phyloP scores from a whole-genome alignment of 2,113 vertebrate species.

The Oreocharis arfaki region DNA sequence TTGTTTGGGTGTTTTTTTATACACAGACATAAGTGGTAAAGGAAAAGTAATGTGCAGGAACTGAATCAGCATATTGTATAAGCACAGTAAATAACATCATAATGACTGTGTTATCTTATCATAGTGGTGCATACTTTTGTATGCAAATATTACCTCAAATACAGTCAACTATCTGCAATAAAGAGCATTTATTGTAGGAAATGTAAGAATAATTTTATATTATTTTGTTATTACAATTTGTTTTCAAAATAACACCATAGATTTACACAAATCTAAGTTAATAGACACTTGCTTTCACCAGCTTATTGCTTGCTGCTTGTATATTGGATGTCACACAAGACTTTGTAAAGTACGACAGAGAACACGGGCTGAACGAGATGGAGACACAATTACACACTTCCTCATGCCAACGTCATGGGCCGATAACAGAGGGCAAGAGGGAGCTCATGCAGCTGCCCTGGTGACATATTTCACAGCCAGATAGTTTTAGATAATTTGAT shows the following conservation, averaged over 20 bases:
- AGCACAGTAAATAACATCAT: not conserved
- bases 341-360: not conserved
- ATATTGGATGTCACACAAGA: not conserved
- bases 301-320: not conserved
- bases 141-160: not conserved
- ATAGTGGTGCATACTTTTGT: not conserved
- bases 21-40: not conserved
- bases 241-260: not conserved
- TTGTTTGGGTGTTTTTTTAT: not conserved
- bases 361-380: not conserved
- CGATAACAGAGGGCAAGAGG: not conserved
- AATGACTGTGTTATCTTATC: constrained; percentile 26
- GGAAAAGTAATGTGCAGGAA: not conserved
- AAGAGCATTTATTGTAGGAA: not conserved
- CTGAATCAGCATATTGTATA: constrained; percentile 1
- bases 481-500: not conserved
- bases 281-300: not conserved
- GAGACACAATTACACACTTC: not conserved
- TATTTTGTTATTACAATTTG: not conserved
- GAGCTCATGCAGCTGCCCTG: not conserved
- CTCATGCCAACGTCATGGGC: fast-evolving
- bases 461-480: not conserved
- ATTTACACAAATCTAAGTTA: not conserved
- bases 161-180: not conserved
- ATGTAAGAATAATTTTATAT: not conserved